These are phyloP conservation scores for Drosophila nannoptera DNA, from an alignment of 1,140 invertebrate genomes.

Conservation along the genomic window DNA sequence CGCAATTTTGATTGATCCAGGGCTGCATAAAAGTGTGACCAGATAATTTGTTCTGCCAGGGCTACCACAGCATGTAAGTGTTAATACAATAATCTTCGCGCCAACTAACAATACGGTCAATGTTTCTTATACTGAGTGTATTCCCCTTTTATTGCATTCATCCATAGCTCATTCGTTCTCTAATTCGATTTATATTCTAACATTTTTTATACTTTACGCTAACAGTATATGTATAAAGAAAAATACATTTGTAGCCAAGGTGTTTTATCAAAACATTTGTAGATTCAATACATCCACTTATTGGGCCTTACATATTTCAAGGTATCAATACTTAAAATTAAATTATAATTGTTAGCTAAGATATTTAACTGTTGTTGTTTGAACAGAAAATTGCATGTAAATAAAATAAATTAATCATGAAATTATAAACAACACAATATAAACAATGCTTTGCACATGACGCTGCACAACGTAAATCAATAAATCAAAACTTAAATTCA, in stretches of 20 bases:
- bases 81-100: not conserved
- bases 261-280: constrained; percentile 50
- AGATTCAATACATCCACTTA: constrained; percentile 60
- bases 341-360: constrained; percentile 41
- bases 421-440: constrained; percentile 54
- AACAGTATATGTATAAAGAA: constrained; percentile 49
- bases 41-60: not conserved
- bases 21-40: constrained; percentile 29
- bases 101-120: not conserved
- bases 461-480: constrained; percentile 63
- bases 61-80: not conserved
- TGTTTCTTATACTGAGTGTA: not conserved
- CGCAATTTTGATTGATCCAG: constrained; percentile 30
- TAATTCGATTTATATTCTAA: constrained; percentile 33
- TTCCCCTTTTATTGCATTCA: constrained; percentile 39
- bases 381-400: constrained; percentile 54
- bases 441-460: constrained; percentile 69
- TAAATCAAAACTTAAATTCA: constrained; percentile 43
- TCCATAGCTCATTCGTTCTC: constrained; percentile 27
- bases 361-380: constrained; percentile 35
- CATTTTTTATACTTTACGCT: constrained; percentile 45
- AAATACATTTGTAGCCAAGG: constrained; percentile 59
- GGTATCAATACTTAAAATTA: constrained; percentile 40
- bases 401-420: constrained; percentile 60
- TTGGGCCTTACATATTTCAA: constrained; percentile 59